Base-by-base conservation (phyloP, 2,888 invertebrate species). In the Acronicta aceris region DNA sequence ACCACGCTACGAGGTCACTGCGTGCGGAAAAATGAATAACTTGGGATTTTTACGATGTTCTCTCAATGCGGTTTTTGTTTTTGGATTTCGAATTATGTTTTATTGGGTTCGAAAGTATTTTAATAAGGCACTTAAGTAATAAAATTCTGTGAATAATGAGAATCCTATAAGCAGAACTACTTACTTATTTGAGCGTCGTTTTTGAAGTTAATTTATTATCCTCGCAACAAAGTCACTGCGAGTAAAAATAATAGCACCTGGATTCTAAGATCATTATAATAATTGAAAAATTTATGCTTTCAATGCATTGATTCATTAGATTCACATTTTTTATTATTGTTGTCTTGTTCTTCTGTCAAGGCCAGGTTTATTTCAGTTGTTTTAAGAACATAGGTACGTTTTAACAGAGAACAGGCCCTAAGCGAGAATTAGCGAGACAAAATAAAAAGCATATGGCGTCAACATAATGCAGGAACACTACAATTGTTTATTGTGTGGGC, bases 381-480 rank as follows among this genome's bases (percentile, higher is more conserved):
- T 25, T 69, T 63, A 27, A 55, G 48, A 65, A 65, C 73, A 67
- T 71, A 71, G 54, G 59, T 72, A 72, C 41, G 55, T 76, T 70
- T 68, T 70, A 76, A 67, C 71, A 67, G 59, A 68, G 50, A 41
- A 46, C n/a, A 38, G 38, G 21, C 75, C 89, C 66, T 70, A 66
- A 83, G 90, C 82, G 67, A 74, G 82, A 87, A 88, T 89, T 89
- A 83, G 67, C 40, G 48, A 68, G 63, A 85, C 85, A 90, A 57
- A 68, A 87, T 65, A 79, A 83, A 83, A 83, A 84, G 74, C 92
- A 92, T 87, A 90, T 91, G 92, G 87, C 82, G 83, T 66, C 71
- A 83, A 81, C 79, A 83, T 81, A 72, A 80, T 80, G 81, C 81
- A 82, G 82, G 81, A 79, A 81, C 66, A 58, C 21, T 69, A 65